Conservation (phyloP, 2,113 vertebrate genomes). For the Diphyllodes magnificus region DNA sequence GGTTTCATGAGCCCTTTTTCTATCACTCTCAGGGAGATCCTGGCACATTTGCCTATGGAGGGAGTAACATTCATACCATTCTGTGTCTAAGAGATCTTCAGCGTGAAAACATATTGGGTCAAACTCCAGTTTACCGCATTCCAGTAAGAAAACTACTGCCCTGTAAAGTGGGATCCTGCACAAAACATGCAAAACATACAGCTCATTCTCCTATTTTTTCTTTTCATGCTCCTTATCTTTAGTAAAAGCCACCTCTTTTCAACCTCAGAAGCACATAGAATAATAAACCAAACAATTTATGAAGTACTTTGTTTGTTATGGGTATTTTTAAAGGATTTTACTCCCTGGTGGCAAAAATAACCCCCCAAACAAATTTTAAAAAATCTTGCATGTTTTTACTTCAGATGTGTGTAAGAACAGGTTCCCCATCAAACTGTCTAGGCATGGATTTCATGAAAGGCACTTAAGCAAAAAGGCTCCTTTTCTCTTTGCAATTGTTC, state of each 20-base stretch:
- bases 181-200: background rate
- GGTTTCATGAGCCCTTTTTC: background rate
- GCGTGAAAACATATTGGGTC: background rate
- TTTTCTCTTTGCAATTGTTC: background rate
- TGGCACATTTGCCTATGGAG: background rate
- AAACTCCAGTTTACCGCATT: background rate
- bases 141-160: background rate
- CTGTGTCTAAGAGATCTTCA: background rate
- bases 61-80: background rate
- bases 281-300: background rate
- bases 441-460: background rate
- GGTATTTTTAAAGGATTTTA: background rate
- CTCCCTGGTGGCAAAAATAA: background rate
- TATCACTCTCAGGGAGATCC: background rate
- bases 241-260: background rate
- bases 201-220: background rate
- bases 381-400: background rate
- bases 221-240: background rate
- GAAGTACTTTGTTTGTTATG: background rate
- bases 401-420: background rate
- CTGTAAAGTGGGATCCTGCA: background rate
- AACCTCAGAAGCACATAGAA: background rate
- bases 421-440: background rate
- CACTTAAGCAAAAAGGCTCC: background rate
- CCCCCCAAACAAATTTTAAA: rapidly evolving